Evolutionary conservation across 2,888 invertebrate species (phyloP), one percentile per base, ranked within the genome.

Genomic region (Norana najaformis): DNA sequence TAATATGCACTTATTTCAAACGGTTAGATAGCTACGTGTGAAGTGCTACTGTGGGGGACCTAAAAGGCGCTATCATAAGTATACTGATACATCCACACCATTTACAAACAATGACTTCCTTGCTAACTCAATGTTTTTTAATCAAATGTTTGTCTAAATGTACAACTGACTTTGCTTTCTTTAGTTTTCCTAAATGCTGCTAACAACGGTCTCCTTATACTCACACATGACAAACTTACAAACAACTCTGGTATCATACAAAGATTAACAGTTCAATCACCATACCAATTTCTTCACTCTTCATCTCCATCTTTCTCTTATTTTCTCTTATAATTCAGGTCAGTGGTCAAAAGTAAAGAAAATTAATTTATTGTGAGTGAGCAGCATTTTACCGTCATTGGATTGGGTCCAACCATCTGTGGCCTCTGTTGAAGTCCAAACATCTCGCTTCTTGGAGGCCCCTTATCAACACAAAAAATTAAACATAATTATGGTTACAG

Each of bases 351-450:
- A 69, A 69, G 30, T 16, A n/a, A n/a, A 69, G 23, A 47, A 1
- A 47, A 11, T 69, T 69, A 69, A 11, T 69, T 16, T n/a, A 69
- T 30, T 69, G 69, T 69, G 30, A n/a, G n/a, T 69, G n/a, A 69
- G 30, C 30, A 69, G n/a, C 11, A 4, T 2, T n/a, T 69, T 69
- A 69, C 69, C 69, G 69, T 37, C 85, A 85, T 85, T 36, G 30
- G 85, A 23, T 85, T 85, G 20, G 85, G 85, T n/a, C 85, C 85
- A 30, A 85, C 85, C 85, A 85, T 37, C 36, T 16, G 85, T 23
- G 36, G 85, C 23, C 36, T 85, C 85, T 35, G 85, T 23, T 30
- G 85, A 35, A 85, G 35, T 85, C 85, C 85, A 85, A 85, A 85
- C 36, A 85, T 85, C 85, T 85, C 85, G 35, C 13, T 37, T 37